phyloP scores from a whole-genome alignment of 2,113 vertebrate species.

The Zosterops japonicus region DNA sequence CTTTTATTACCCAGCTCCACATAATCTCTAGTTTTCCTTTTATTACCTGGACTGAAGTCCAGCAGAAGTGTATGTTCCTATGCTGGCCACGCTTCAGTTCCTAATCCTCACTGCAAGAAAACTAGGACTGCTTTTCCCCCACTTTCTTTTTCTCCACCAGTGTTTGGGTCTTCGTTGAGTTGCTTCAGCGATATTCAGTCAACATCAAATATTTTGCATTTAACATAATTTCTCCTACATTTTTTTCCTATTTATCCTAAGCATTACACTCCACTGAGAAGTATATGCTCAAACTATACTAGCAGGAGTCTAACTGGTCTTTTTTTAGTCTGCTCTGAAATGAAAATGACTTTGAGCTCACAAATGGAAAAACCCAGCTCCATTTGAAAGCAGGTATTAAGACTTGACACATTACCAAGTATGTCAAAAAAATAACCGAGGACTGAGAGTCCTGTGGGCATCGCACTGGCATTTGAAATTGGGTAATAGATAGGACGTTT shows the following conservation, averaged over 20 bases:
- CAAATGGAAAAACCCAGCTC: constrained; percentile 14
- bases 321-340: neutral
- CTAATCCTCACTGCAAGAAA: neutral
- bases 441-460: neutral
- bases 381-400: constrained; percentile 19
- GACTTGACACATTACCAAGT: constrained; percentile 20
- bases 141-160: neutral
- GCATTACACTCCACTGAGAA: neutral
- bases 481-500: constrained; percentile 42
- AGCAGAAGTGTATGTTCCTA: neutral
- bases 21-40: neutral
- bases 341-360: neutral
- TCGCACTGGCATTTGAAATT: constrained; percentile 5
- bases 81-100: neutral
- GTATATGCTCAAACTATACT: neutral
- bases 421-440: constrained; percentile 15
- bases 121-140: accelerated
- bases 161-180: neutral
- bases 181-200: constrained; percentile 22
- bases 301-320: neutral
- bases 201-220: constrained; percentile 59
- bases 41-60: neutral
- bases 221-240: neutral
- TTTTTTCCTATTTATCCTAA: constrained; percentile 11
- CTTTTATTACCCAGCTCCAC: constrained; percentile 10